Percentiles rank a stretch among this genome's conserved stretches.
Evolutionary conservation across 2,888 invertebrate species (phyloP).

Genomic region (Erebia epiphron): DNA sequence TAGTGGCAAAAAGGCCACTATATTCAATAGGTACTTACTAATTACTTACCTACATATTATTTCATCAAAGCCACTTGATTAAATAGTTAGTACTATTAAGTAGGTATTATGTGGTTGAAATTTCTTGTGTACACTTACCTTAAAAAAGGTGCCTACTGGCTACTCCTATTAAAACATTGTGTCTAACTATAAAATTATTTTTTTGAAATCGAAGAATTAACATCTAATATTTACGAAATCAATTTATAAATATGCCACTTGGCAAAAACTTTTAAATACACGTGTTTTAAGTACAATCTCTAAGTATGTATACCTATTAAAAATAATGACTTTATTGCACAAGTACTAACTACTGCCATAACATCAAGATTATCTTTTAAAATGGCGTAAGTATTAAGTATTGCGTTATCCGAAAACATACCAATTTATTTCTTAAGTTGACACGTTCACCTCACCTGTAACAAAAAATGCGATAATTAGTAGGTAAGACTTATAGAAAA

Average conservation of each 20-base stretch:
- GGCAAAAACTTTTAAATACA: neutral
- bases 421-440: neutral
- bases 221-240: slow-evolving; percentile 45
- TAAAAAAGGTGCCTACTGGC: no score
- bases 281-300: no score
- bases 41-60: no score
- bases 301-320: neutral
- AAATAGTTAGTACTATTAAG: no score
- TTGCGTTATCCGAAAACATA: neutral
- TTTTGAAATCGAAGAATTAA: slow-evolving; percentile 47
- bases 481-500: neutral
- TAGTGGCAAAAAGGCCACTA: no score
- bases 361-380: neutral
- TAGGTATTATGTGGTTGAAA: no score
- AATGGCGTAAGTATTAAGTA: neutral
- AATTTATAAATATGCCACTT: slow-evolving; percentile 18
- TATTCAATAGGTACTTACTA: no score
- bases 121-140: no score
- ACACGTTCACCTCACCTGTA: slow-evolving; percentile 6
- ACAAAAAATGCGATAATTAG: neutral
- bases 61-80: no score
- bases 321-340: no score
- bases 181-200: slow-evolving; percentile 33
- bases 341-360: no score
- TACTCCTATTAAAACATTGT: neutral